Evolutionary conservation across 2,113 vertebrate genomes (phyloP), one percentile per base, ranked within the genome.

Genomic region (Phocoena sinus): DNA sequence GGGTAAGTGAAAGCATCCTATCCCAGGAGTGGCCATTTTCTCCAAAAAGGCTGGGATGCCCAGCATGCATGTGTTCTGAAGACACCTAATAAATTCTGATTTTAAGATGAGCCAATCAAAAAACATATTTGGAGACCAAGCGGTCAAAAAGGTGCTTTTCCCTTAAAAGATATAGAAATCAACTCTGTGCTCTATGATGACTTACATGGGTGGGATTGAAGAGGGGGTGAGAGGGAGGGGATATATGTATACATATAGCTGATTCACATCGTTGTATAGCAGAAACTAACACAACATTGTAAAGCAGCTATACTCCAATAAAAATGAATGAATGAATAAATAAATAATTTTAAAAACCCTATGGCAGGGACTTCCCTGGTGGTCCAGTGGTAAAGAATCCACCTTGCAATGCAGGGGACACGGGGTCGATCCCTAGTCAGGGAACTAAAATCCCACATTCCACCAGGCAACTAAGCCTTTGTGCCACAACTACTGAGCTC

Each of bases 1-100:
- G 91, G 99, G 99, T 99, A 98, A 98, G 96, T 93, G 20, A 25
- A 50, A 20, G 33, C 56, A 1, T 9, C 50, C 83, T 58, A 0
- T 25, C 9, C 23, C 38, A 17, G 28, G 11, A 91, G 9, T 87
- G 76, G 71, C 33, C 79, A 12, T 31, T 85, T 77, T 76, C 90
- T 58, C 68, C 71, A 36, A 58, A 58, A 76, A 2, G 26, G 36
- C 4, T n/a, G 53, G n/a, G 76, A 76, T 96, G 44, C n/a, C 71
- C 20, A 14, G 50, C 14, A 26, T 80, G 21, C 4, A 0, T 84
- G 63, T 73, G 20, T 89, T n/a, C 25, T 58, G 31, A 81, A 70
- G 71, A 68, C 28, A 58, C 60, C 25, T 63, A 14, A 58, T 70
- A 36, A 89, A 23, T 23, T 73, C 31, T 41, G 3, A 25, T 13